Percentiles rank a stretch among this genome's conserved stretches.
phyloP scores from a whole-genome alignment of 2,797 vertebrate genomes.

The Tenualosa thibaudeaui region DNA sequence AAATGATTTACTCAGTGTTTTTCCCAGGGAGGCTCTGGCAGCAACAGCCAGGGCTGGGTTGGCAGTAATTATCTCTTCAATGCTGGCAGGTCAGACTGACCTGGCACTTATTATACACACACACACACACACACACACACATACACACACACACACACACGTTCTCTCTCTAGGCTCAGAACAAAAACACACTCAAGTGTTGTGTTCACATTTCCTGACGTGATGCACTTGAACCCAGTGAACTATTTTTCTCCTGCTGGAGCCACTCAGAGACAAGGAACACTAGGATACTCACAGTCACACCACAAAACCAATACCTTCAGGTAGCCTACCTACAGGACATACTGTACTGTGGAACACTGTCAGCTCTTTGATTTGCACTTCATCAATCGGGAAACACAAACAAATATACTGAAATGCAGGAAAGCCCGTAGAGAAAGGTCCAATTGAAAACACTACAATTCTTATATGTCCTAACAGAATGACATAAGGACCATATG shows the following conservation, averaged over 20 bases:
- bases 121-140: neutral
- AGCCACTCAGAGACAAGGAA: neutral
- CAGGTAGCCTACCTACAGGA: too few species aligned
- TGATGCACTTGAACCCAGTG: neutral
- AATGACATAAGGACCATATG: too few species aligned
- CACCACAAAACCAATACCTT: too few species aligned
- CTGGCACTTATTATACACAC: neutral
- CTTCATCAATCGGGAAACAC: too few species aligned
- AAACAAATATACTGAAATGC: too few species aligned
- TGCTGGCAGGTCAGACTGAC: neutral
- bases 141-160: neutral
- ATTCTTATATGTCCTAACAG: too few species aligned
- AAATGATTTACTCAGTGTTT: neutral
- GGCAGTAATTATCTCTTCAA: neutral
- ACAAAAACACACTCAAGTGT: conserved; percentile 16
- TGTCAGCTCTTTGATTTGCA: too few species aligned
- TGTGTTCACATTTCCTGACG: neutral
- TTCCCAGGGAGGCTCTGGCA: neutral
- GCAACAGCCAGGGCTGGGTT: neutral
- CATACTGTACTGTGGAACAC: too few species aligned
- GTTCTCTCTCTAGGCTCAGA: neutral
- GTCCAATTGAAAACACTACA: too few species aligned
- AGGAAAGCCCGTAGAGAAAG: too few species aligned
- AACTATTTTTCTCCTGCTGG: neutral
- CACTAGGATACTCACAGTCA: too few species aligned